These are phyloP conservation scores for Darevskia mixta DNA, from an alignment of 2,797 vertebrate species.

Conservation along the genomic window DNA sequence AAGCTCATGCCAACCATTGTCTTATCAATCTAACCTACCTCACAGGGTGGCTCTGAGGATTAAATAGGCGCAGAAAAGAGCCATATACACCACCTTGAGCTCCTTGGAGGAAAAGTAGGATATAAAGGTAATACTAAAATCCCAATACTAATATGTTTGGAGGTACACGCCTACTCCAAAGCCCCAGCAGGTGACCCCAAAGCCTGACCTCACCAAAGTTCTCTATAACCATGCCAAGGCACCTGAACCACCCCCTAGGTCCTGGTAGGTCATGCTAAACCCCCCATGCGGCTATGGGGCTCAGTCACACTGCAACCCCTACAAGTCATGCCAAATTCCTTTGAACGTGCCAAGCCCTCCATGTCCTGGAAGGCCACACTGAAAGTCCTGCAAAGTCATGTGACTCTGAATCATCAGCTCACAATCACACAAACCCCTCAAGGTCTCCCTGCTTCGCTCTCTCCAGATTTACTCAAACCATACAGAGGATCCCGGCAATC, in stretches of 20 bases:
- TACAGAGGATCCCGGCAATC: not conserved
- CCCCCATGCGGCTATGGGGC: not conserved
- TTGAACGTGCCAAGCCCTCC: not conserved
- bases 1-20: no score
- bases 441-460: not conserved
- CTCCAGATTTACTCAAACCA: not conserved
- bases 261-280: not conserved
- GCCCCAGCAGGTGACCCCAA: not conserved
- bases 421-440: not conserved
- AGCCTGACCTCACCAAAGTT: not conserved
- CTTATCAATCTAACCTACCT: no score
- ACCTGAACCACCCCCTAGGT: not conserved
- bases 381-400: not conserved
- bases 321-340: not conserved
- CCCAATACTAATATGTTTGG: no score
- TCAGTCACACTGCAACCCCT: not conserved
- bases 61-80: no score
- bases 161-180: not conserved
- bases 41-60: no score
- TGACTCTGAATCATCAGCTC: not conserved
- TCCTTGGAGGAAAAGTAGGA: no score
- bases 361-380: not conserved
- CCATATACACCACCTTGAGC: no score
- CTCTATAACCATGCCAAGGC: not conserved
- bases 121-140: no score